Base-by-base conservation (phyloP, 1,140 invertebrate genomes). In the Rhyzopertha dominica region DNA sequence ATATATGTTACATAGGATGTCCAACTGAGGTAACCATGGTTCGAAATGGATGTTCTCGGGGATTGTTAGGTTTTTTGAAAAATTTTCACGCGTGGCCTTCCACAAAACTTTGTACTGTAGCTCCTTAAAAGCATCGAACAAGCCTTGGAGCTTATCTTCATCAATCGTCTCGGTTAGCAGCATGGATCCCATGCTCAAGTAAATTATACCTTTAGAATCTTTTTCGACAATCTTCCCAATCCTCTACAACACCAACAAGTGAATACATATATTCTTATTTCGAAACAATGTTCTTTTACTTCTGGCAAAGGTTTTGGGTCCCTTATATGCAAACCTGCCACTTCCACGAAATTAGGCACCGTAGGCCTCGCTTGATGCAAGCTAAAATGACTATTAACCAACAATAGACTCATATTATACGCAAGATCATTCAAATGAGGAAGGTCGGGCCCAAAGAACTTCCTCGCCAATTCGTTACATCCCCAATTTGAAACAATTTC, bases 21-120 rank as follows among this genome's bases (percentile, higher is more conserved):
- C 77, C 54, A 78, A 75, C 65, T 87, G 84, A n/a, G 84, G 82
- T 50, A 81, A 66, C 83, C 82, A 86, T 50, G 74, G 70, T 34
- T 73, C 56, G 17, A 79, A 72, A 63, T 74, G 73, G 17, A 84
- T 72, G 62, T 82, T 82, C 16, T 58, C 17, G 8, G 78, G 72
- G 43, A 75, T 34, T 31, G 49, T 52, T 8, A 56, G 35, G 4
- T 57, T 28, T 19, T 67, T 53, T 0, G 65, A 53, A 43, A 70
- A 56, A 20, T 63, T 65, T 20, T 69, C 72, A 29, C 63, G 66
- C 31, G 69, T 65, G 43, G 77, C 76, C 66, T 81, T 82, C 79
- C 79, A 82, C 16, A 84, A 49, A 41, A 81, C 73, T 63, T 68
- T 73, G 62, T 80, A 74, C 56, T 76, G 74, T 2, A 83, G 59